Evolutionary conservation across 1,140 invertebrate genomes (phyloP).

Genomic region (Tyrophagus putrescentiae): DNA sequence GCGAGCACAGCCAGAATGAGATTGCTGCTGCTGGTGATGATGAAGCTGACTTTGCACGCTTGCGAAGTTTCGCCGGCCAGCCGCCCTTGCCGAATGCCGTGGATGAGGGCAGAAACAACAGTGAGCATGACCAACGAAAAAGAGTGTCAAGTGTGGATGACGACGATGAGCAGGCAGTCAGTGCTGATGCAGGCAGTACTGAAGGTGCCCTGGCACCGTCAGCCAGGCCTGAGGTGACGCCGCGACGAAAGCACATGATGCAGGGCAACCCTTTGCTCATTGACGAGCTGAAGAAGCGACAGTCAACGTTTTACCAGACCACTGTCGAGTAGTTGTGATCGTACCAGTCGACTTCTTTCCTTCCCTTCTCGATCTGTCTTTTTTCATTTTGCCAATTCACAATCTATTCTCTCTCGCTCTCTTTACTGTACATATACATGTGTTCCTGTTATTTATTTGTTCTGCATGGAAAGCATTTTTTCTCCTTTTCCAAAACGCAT

Average conservation of each 20-base stretch:
- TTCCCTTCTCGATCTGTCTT: too few species aligned
- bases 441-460: background rate
- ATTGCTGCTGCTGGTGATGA: too few species aligned
- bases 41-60: too few species aligned
- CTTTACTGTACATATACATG: too few species aligned
- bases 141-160: background rate
- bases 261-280: conserved; percentile 9
- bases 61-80: background rate
- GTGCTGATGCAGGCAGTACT: too few species aligned
- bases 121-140: background rate
- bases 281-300: conserved; percentile 14
- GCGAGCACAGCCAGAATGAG: background rate
- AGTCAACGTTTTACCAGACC: background rate
- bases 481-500: too few species aligned
- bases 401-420: too few species aligned
- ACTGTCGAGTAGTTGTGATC: too few species aligned
- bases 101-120: background rate
- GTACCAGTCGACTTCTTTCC: too few species aligned
- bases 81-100: background rate
- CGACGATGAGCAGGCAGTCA: too few species aligned
- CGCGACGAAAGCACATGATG: background rate
- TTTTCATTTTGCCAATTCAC: too few species aligned
- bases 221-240: background rate
- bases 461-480: background rate
- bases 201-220: background rate